Evolutionary conservation across 2,888 invertebrate species (phyloP), one percentile per base, ranked within the genome.

Genomic region (Magallana nippona): DNA sequence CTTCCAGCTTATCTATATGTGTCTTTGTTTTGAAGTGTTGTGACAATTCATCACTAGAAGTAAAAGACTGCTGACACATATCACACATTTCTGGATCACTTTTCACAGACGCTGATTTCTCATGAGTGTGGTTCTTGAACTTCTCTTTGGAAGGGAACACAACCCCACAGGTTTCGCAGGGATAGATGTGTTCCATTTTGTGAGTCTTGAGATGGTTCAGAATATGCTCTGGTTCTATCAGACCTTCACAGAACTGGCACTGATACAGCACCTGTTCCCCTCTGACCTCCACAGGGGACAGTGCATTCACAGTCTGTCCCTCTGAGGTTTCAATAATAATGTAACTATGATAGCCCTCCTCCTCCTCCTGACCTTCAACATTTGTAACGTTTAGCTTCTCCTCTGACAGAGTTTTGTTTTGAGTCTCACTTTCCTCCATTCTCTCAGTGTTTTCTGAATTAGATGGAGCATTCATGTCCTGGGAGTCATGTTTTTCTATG

Each of bases 21-120:
- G 97, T 97, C 95, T 98, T 98, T 88, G 98, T 98, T 84, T 99
- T 96, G 86, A 99, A 95, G 95, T 99, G 99, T 94, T 99, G 99
- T 0, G 98, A 98, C 91, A 99, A 95, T 94, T 99, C 99, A 0
- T 99, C 99, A 92, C 98, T 98, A 92, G 98, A 98, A 11, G 95
- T 91, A 94, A 99, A 99, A 11, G 98, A 98, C 89, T 98, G 97
- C 93, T 97, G 97, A 94, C 99, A 99, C 93, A 99, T 98, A 27
- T 96, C 96, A 27, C 71, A 71, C 71, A 15, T 71, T 22, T 27
- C 22, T 11, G 71, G 32, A 5, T 71, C 5, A 71, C 71, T 71
- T 8, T 27, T 13, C 32, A 13, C 27, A 27, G 15, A 10, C 32
- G 5, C 71, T 22, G 27, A 71, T 71, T 93, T 97, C 98, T 91